Evolutionary conservation across 2,888 invertebrate genomes (phyloP).

Genomic region (Antitype chi): DNA sequence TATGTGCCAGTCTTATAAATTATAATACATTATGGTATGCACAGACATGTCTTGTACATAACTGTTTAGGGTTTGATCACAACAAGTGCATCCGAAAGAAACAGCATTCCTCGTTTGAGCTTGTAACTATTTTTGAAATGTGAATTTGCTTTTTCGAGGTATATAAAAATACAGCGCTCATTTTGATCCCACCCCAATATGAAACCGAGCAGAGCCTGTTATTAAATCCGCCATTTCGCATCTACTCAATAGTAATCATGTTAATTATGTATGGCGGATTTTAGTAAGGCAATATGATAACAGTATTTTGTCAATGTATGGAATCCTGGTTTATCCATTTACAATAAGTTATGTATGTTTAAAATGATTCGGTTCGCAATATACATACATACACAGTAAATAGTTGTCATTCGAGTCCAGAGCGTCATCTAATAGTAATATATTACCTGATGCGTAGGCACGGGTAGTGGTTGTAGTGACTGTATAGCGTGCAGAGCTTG

Average conservation of each 20-base stretch:
- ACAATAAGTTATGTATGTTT: slow-evolving; percentile 53
- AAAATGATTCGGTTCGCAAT: slow-evolving; percentile 28
- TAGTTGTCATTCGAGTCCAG: slow-evolving; percentile 36
- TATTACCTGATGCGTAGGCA: slow-evolving; percentile 89
- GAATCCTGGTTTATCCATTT: slow-evolving; percentile 43
- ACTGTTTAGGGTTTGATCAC: slow-evolving; percentile 68
- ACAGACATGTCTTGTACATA: slow-evolving; percentile 60
- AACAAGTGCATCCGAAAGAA: slow-evolving; percentile 62
- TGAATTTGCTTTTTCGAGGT: slow-evolving; percentile 5
- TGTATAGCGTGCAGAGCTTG: slow-evolving; percentile 72
- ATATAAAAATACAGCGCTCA: slow-evolving; percentile 58
- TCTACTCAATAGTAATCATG: slow-evolving; percentile 17
- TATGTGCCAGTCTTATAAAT: slow-evolving; percentile 72
- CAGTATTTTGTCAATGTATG: slow-evolving; percentile 44
- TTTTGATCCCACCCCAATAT: slow-evolving; percentile 68
- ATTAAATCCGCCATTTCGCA: slow-evolving; percentile 47
- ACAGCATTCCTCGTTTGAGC: slow-evolving; percentile 16
- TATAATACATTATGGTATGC: slow-evolving; percentile 62
- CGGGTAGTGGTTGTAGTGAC: slow-evolving; percentile 80
- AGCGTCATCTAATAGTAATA: slow-evolving; percentile 82
- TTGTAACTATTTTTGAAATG: slow-evolving; percentile 21
- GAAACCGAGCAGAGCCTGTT: slow-evolving; percentile 37
- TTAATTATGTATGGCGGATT: slow-evolving; percentile 38
- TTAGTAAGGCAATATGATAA: slow-evolving; percentile 48
- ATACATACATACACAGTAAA: slow-evolving; percentile 60